Evolutionary conservation across 2,888 invertebrate species (phyloP).

Genomic region (Phaedon cochleariae): DNA sequence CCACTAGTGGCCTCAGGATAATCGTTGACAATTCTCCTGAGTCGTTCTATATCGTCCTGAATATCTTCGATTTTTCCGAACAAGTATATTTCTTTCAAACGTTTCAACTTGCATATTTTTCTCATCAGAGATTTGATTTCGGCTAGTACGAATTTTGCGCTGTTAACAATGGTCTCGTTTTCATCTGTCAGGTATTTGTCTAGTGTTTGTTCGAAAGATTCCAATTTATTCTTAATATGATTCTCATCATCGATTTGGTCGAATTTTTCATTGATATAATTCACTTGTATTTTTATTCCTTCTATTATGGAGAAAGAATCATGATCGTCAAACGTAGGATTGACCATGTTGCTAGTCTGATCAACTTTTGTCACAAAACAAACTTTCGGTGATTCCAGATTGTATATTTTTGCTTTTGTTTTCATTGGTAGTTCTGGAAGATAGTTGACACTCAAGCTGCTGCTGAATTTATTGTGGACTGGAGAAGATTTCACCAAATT

Average conservation of each 20-base stretch:
- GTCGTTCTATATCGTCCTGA: slow-evolving; percentile 24
- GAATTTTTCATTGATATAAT: slow-evolving; percentile 44
- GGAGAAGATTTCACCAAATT: slow-evolving; percentile 16
- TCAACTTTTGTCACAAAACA: neutral
- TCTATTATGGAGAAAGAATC: slow-evolving; percentile 41
- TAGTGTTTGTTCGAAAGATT: slow-evolving; percentile 32
- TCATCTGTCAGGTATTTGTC: slow-evolving; percentile 29
- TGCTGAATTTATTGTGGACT: slow-evolving; percentile 16
- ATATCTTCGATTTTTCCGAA: slow-evolving; percentile 30
- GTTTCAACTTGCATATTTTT: slow-evolving; percentile 18
- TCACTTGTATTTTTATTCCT: slow-evolving; percentile 42
- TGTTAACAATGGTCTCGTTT: slow-evolving; percentile 38
- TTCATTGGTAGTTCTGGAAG: neutral
- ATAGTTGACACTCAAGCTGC: slow-evolving; percentile 28
- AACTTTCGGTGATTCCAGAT: neutral
- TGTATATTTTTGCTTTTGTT: slow-evolving; percentile 2
- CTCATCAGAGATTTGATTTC: slow-evolving; percentile 38
- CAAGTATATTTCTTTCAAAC: slow-evolving; percentile 1
- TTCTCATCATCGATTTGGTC: slow-evolving; percentile 34
- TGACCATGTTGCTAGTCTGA: neutral
- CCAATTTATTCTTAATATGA: slow-evolving; percentile 37
- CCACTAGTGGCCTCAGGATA: slow-evolving; percentile 35
- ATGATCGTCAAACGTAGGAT: too few species aligned
- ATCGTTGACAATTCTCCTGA: slow-evolving; percentile 29
- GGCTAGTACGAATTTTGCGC: slow-evolving; percentile 36